phyloP scores from a whole-genome alignment of 2,113 vertebrate genomes.

The Cercocebus atys region DNA sequence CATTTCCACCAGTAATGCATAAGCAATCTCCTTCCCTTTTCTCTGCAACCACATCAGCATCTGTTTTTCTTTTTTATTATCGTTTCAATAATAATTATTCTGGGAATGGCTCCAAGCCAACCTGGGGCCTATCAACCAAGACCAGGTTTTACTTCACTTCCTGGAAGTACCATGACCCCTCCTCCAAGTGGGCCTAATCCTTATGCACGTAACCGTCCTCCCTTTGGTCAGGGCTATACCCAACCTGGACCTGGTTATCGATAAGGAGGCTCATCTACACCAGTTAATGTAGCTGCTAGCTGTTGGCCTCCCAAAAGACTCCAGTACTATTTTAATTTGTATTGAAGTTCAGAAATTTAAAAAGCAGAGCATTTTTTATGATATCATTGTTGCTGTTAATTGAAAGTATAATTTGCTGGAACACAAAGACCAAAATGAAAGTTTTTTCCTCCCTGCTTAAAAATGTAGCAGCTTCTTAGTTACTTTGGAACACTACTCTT shows the following conservation, averaged over 20 bases:
- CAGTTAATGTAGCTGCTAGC: constrained; percentile 22
- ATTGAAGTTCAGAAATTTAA: constrained; percentile 80
- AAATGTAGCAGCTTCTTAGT: constrained; percentile 86
- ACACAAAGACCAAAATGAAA: constrained; percentile 80
- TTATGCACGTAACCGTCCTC: constrained; percentile 93
- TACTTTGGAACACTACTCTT: constrained; percentile 89
- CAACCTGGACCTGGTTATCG: constrained; percentile 98
- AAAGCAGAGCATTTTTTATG: constrained; percentile 80
- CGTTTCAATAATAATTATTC: too few relatives aligned
- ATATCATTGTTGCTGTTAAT: constrained; percentile 78
- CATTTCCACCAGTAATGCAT: too few relatives aligned
- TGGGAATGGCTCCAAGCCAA: constrained; percentile 84
- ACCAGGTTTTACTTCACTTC: constrained; percentile 91
- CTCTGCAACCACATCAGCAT: too few relatives aligned
- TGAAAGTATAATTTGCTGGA: constrained; percentile 78
- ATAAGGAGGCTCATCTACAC: constrained; percentile 83
- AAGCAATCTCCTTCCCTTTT: too few relatives aligned
- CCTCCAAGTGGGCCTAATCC: constrained; percentile 94
- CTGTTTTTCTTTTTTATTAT: too few relatives aligned
- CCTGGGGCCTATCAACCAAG: constrained; percentile 91
- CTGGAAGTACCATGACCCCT: constrained; percentile 92
- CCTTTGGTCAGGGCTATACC: constrained; percentile 94
- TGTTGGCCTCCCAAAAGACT: constrained; percentile 77
- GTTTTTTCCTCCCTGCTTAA: constrained; percentile 83
- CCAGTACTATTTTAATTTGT: constrained; percentile 79